These are phyloP conservation scores for Littorina saxatilis DNA, from an alignment of 1,140 invertebrate genomes.

Conservation along the genomic window DNA sequence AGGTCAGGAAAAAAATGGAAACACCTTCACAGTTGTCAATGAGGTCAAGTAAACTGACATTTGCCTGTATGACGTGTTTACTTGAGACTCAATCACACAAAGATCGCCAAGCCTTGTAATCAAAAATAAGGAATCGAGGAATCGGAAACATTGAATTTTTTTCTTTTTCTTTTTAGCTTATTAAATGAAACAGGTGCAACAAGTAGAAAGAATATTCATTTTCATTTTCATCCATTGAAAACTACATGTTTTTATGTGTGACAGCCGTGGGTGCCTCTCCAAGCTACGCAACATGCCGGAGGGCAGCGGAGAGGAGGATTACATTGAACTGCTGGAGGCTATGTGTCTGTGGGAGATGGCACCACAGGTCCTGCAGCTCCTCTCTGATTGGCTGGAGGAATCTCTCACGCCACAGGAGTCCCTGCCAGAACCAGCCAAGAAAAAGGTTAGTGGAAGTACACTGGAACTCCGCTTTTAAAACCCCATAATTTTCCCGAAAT, in stretches of 20 bases:
- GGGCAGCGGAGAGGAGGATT: conserved; percentile 41
- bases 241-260: too few relatives aligned
- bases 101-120: too few relatives aligned
- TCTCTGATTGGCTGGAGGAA: conserved; percentile 58
- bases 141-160: too few relatives aligned
- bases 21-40: too few relatives aligned
- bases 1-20: conserved; percentile 48
- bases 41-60: too few relatives aligned
- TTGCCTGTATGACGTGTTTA: too few relatives aligned
- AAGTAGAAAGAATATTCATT: too few relatives aligned
- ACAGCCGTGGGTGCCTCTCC: conserved; percentile 55
- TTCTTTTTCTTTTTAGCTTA: too few relatives aligned
- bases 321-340: conserved; percentile 53
- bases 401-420: neutral
- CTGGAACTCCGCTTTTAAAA: neutral
- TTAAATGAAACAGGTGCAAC: too few relatives aligned
- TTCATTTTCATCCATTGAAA: too few relatives aligned
- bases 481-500: neutral
- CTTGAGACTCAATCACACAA: too few relatives aligned
- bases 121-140: too few relatives aligned
- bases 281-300: conserved; percentile 51
- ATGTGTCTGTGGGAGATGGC: conserved; percentile 64
- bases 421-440: neutral
- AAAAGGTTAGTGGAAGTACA: neutral
- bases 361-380: conserved; percentile 55